phyloP scores from a whole-genome alignment of 2,113 vertebrate species.

The Pantherophis guttatus region DNA sequence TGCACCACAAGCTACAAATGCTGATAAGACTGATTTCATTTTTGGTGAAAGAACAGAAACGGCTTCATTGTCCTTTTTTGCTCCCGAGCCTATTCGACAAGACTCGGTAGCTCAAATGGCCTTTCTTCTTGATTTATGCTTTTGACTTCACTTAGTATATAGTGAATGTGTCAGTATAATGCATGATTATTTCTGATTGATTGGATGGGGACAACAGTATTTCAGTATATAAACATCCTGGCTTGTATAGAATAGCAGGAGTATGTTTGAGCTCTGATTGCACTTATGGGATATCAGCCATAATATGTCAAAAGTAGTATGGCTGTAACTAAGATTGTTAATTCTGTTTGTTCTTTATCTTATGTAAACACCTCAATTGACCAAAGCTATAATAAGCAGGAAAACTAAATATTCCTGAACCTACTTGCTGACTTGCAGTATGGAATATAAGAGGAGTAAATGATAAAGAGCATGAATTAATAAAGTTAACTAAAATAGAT shows the following conservation, averaged over 20 bases:
- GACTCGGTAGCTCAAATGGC: not conserved
- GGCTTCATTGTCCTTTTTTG: not conserved
- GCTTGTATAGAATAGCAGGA: not conserved
- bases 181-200: not conserved
- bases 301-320: not conserved
- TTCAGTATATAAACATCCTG: not conserved
- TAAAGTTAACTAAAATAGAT: not conserved
- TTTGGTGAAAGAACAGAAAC: not conserved
- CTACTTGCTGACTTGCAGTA: not conserved
- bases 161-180: not conserved
- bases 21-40: not conserved
- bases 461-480: not conserved
- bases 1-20: not conserved
- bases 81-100: not conserved
- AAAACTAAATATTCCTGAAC: not conserved
- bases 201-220: not conserved
- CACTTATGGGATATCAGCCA: not conserved
- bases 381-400: not conserved
- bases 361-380: not conserved
- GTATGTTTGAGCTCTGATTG: not conserved
- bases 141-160: not conserved
- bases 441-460: not conserved
- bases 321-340: not conserved
- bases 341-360: not conserved
- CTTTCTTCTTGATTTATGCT: not conserved